These are phyloP conservation scores for Drosophila emarginata DNA, from an alignment of 2,888 invertebrate genomes.

Conservation along the genomic window DNA sequence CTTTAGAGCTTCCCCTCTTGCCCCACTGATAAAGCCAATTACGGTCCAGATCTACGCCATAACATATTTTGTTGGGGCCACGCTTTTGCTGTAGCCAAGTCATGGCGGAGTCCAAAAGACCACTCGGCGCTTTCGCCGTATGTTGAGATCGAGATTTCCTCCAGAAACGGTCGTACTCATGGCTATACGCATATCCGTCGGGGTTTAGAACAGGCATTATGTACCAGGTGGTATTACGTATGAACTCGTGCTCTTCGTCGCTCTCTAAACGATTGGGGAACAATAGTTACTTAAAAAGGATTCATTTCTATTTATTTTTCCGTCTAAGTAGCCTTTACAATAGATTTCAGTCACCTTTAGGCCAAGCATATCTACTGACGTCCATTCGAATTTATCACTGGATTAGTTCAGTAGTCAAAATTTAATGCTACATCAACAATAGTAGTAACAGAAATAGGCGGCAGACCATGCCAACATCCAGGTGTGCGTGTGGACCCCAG, in stretches of 20 bases:
- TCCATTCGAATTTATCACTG: background rate
- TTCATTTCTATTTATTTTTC: no score
- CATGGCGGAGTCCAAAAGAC: slow-evolving; percentile 80
- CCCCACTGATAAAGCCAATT: slow-evolving; percentile 91
- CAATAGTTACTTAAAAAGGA: background rate
- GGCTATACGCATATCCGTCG: slow-evolving; percentile 90
- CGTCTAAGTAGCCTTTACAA: background rate
- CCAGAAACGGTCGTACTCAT: slow-evolving; percentile 90
- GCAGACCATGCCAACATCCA: slow-evolving; percentile 27
- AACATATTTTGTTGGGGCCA: slow-evolving; percentile 83
- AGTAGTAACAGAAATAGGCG: background rate
- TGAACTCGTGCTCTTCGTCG: slow-evolving; percentile 67
- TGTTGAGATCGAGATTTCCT: slow-evolving; percentile 88
- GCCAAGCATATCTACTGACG: background rate
- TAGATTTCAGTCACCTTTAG: background rate
- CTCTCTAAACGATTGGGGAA: background rate
- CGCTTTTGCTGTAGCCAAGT: slow-evolving; percentile 80
- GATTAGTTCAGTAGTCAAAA: slow-evolving; percentile 4
- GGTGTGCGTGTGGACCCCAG: slow-evolving; percentile 30
- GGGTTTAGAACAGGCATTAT: slow-evolving; percentile 90
- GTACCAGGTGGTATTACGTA: slow-evolving; percentile 85
- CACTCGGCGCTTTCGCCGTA: slow-evolving; percentile 66
- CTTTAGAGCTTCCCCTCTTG: slow-evolving; percentile 87
- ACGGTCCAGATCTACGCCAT: slow-evolving; percentile 90
- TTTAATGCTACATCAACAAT: background rate